Evolutionary conservation across 2,113 vertebrate species (phyloP), one percentile per base, ranked within the genome.

Genomic region (Alligator sinensis): DNA sequence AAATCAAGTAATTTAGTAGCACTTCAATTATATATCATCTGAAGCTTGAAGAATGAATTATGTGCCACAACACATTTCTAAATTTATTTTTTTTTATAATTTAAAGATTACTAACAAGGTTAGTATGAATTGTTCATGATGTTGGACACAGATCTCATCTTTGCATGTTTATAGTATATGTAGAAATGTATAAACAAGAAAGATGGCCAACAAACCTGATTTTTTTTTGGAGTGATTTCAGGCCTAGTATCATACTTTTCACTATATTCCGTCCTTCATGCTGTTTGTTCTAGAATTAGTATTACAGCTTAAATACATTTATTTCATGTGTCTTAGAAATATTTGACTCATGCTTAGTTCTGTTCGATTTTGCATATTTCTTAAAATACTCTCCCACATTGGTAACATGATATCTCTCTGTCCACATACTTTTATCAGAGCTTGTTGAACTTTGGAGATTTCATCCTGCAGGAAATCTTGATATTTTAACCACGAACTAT

Each of bases 21-120:
- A 64, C 12, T 75, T 79, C 70, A 93, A 89, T 94, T 84, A 85
- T 85, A 82, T 86, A 92, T 77, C 63, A 81, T 66, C 16, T 89
- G 2, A 3, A 1, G 3, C 63, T 83, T 66, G 62, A 77, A 84
- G 70, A 60, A 59, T 91, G 80, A 90, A 78, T 94, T 91, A 70
- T 81, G 81, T 72, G 55, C 9, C 77, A 30, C 96, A 93, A 70
- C 9, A 30, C 22, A 88, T 3, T 68, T 70, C 47, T 81, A 80
- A 96, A 89, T 86, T 54, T 86, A 74, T 81, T 81, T 34, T 34
- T 34, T 34, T 34, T 86, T 83, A 87, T 87, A 55, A 55, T 19
- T 59, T 66, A 87, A n/a, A 83, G 57, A 83, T 38, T 2, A 14
- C 5, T 78, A 81, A 91, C 9, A 81, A 83, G 3, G 1, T 87